These are phyloP conservation scores for Anguilla megastoma DNA, from an alignment of 2,797 vertebrate genomes.

Conservation along the genomic window DNA sequence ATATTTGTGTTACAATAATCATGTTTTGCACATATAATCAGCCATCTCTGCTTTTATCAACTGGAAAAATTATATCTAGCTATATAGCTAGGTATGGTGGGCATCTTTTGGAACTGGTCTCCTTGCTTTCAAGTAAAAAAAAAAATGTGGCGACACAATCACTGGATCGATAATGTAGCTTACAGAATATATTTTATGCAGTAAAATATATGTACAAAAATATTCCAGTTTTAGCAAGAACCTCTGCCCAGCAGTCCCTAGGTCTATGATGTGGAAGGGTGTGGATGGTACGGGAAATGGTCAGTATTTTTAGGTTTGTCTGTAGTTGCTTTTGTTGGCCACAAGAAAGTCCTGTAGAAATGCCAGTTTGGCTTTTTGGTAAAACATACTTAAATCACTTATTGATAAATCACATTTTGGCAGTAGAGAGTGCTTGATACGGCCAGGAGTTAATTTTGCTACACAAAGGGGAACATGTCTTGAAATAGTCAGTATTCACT, in stretches of 20 bases:
- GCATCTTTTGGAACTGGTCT: not conserved
- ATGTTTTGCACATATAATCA: not conserved
- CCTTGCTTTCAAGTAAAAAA: not conserved
- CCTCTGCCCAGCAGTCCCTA: not conserved
- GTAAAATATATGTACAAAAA: not conserved
- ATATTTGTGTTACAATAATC: no score
- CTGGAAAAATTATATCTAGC: not conserved
- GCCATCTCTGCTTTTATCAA: not conserved
- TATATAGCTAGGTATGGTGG: not conserved
- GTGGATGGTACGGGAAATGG: not conserved
- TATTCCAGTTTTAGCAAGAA: not conserved
- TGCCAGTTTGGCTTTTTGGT: not conserved
- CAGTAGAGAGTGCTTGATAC: not conserved
- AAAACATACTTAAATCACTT: not conserved
- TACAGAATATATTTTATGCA: not conserved
- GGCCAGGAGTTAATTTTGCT: not conserved
- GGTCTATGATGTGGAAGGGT: constrained; percentile 12
- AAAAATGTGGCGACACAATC: not conserved
- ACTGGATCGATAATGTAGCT: not conserved
- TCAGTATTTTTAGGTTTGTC: constrained; percentile 11
- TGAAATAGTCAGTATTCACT: not conserved
- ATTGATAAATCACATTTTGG: constrained; percentile 13
- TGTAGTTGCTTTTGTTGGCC: not conserved
- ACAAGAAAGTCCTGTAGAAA: not conserved
- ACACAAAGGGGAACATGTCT: not conserved